Evolutionary conservation across 1,140 invertebrate genomes (phyloP), one percentile per base, ranked within the genome.

Genomic region (Pseudobourletiella spinata): DNA sequence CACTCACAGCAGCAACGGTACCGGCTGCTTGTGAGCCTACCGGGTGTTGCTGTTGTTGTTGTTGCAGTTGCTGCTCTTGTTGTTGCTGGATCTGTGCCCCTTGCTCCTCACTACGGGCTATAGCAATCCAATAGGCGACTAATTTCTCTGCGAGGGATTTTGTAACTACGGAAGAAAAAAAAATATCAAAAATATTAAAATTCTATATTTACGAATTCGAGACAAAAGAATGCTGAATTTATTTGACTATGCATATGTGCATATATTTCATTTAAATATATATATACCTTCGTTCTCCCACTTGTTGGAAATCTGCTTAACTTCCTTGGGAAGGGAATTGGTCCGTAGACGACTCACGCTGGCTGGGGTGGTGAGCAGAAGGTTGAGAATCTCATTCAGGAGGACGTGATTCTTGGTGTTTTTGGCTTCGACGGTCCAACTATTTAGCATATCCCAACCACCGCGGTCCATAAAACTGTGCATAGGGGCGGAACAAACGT

Each of bases 61-160:
- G n/a, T n/a, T n/a, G n/a, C n/a, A n/a, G n/a, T n/a, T n/a, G n/a
- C n/a, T n/a, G 43, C 4, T 4, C 22, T n/a, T 46, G 51, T 30
- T 52, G 35, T 22, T 52, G 29, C 32, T 35, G 43, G 44, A 32
- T 29, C 44, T 56, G 60, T 62, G 29, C 30, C 51, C 64, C 24
- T 46, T 43, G 22, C 57, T 54, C 50, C 65, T 48, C 66, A 63
- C 43, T 60, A 67, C 88, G 90, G 0, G 91, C 88, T 59, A 90
- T 84, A 70, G 86, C 87, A 68, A 93, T 79, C 92, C 92, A 95
- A 74, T 89, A 85, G 68, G 90, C 86, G n/a, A 95, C 90, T 43
- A 95, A 77, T 71, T 86, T 83, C 54, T 82, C 82, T 18, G 91
- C 88, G 62, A 91, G 73, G 46, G 80, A 76, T 70, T 83, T 80